Conservation (phyloP, 2,113 vertebrate species). For the Chloropsis hardwickii region DNA sequence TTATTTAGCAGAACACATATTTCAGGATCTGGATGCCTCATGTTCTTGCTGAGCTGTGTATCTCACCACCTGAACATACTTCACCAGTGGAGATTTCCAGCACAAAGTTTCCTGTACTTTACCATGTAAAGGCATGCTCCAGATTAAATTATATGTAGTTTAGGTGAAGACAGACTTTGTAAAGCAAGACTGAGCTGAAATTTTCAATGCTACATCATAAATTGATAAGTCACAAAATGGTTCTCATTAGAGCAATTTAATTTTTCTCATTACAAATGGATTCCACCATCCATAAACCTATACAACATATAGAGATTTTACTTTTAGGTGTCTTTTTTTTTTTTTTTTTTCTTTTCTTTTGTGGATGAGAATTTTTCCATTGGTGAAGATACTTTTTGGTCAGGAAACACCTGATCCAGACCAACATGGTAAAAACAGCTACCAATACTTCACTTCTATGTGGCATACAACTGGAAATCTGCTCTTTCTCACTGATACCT, state of each 20-base stretch:
- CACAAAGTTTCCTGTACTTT: neutral
- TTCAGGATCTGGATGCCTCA: neutral
- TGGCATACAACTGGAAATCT: neutral
- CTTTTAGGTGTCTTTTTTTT: fast-evolving
- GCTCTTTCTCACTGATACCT: neutral
- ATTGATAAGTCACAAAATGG: neutral
- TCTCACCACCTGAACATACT: neutral
- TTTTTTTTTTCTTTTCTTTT: neutral
- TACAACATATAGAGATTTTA: neutral
- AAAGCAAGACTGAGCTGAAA: neutral
- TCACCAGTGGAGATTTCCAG: neutral
- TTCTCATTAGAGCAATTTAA: neutral
- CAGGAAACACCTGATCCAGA: neutral
- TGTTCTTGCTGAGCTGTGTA: neutral
- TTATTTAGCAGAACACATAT: neutral
- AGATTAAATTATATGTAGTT: neutral
- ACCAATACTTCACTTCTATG: neutral
- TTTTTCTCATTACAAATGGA: neutral
- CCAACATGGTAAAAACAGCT: neutral
- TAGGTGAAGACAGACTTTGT: neutral
- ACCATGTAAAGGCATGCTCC: neutral
- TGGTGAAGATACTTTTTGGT: neutral
- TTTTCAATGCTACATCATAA: neutral
- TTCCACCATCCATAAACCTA: neutral
- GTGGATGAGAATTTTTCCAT: neutral